Base-by-base conservation (phyloP, 2,888 invertebrate species). In the Dolichomitus sp. region DNA sequence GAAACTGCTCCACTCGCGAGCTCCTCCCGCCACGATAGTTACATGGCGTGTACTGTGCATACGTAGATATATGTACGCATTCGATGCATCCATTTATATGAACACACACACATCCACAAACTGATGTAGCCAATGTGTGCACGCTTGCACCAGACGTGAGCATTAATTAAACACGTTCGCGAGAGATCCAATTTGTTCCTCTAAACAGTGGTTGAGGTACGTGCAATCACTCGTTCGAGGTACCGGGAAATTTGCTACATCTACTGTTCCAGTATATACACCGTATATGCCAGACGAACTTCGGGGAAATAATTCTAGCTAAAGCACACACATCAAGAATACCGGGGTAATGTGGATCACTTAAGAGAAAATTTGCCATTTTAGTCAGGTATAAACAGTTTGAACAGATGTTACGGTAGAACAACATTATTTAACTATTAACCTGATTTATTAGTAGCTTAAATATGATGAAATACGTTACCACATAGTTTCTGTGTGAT, bases 181-280 rank as follows among this genome's bases (percentile, higher is more conserved):
- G 75, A 52, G 69, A 72, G 66, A 79, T 83, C 82, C 79, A 79
- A 79, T 79, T 82, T 78, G 79, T 75, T 79, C 75, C 74, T 75
- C 79, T 72, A 83, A 83, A 79, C 74, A 83, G 82, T 72, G 52
- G 75, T 83, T 69, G 75, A 79, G 66, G 79, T 79, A 76, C 66
- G 66, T 37, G 40, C 65, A 75, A 79, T 78, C 57, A 65, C 17
- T 75, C 63, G 74, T 45, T 70, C 50, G 74, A 75, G 57, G 59
- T 79, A 61, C 48, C 52, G 37, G 61, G 79, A 76, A 69, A 66
- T 75, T 79, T 65, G 72, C 45, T 79, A 75, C 52, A 68, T 79
- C 66, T 61, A 79, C 79, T 37, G 30, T 33, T 50, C n/a, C 45
- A 14, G 42, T 27, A 3, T 42, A 42, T 27, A 27, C 12, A 40